Conservation (phyloP, 2,888 invertebrate species). For the Sipha maydis region DNA sequence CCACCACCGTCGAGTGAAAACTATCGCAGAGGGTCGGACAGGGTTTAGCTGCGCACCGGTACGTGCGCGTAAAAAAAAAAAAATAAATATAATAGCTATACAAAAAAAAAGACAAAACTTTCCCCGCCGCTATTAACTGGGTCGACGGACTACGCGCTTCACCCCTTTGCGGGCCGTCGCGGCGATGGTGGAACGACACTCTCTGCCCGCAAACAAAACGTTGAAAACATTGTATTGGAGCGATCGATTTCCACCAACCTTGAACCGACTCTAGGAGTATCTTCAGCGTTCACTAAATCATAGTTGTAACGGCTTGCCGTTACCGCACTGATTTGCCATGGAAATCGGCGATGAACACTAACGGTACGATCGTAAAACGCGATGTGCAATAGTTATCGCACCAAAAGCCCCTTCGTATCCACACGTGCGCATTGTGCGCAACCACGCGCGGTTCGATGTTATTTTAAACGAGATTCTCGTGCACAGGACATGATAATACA, state of each 20-base stretch:
- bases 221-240: slow-evolving; percentile 22
- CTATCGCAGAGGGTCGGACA: not conserved
- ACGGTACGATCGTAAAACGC: not conserved
- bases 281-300: too few species aligned
- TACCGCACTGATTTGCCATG: not conserved
- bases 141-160: not conserved
- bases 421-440: not conserved
- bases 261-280: not conserved
- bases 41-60: slow-evolving; percentile 29
- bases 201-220: not conserved
- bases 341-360: not conserved
- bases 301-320: not conserved
- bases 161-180: not conserved
- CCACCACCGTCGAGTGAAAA: not conserved
- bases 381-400: not conserved
- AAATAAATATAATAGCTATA: not conserved
- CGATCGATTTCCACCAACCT: slow-evolving; percentile 49
- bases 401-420: not conserved
- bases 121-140: slow-evolving; percentile 21
- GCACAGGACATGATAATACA: too few species aligned
- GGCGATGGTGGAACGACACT: not conserved
- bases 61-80: slow-evolving; percentile 3
- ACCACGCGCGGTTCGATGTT: not conserved
- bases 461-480: not conserved
- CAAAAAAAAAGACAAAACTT: slow-evolving; percentile 7